Conservation (phyloP, 1,140 invertebrate species). For the Euborellia annulipes region DNA sequence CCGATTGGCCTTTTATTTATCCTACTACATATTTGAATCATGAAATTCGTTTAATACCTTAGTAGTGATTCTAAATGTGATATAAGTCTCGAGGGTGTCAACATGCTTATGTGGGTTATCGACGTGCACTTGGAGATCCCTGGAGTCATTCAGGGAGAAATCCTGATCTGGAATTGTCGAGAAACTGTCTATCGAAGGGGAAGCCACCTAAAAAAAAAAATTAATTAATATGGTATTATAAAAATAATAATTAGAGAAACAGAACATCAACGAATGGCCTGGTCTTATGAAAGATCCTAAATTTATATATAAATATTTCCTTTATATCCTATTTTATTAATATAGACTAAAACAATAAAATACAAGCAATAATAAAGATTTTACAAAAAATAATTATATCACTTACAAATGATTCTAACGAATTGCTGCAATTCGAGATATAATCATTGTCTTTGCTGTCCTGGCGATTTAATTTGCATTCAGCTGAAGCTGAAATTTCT, state of each 20-base stretch:
- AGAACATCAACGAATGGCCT: not conserved
- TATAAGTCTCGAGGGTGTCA: slow-evolving; percentile 56
- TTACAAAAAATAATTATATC: slow-evolving; percentile 14
- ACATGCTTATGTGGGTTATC: slow-evolving; percentile 66
- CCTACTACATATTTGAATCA: not conserved
- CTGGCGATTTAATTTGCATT: slow-evolving; percentile 16
- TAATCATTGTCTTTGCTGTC: slow-evolving; percentile 26
- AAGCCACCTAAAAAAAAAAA: slow-evolving; percentile 28
- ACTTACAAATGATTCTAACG: slow-evolving; percentile 30
- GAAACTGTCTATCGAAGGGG: slow-evolving; percentile 43
- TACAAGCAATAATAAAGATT: slow-evolving; percentile 2
- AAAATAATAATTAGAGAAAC: not conserved
- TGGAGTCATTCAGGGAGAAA: slow-evolving; percentile 30
- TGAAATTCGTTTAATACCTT: slow-evolving; percentile 28
- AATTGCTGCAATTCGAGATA: slow-evolving; percentile 29
- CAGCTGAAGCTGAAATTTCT: slow-evolving; percentile 10
- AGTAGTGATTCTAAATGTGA: slow-evolving; percentile 53
- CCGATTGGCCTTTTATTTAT: too few relatives aligned
- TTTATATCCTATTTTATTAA: slow-evolving; percentile 2
- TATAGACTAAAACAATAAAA: slow-evolving; percentile 3
- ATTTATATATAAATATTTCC: slow-evolving; percentile 6
- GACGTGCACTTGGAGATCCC: slow-evolving; percentile 49
- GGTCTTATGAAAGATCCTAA: not conserved
- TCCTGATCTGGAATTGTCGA: slow-evolving; percentile 41
- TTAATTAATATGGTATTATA: not conserved